Evolutionary conservation across 2,888 invertebrate genomes (phyloP).

Genomic region (Bombyx huttoni): DNA sequence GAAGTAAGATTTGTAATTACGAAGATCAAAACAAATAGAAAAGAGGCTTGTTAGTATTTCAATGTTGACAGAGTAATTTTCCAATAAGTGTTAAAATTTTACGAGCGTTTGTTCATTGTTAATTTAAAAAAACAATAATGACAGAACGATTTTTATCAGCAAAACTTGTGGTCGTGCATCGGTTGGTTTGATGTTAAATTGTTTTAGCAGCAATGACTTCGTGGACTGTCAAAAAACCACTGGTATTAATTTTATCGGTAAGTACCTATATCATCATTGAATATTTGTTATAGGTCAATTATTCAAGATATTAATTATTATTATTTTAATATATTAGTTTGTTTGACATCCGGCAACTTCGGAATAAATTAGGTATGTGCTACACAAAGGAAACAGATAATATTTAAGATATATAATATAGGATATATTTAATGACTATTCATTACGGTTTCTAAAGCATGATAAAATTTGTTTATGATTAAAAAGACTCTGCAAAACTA

Average conservation of each 20-base stretch:
- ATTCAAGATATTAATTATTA: too few species aligned
- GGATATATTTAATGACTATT: too few species aligned
- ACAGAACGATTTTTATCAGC: constrained; percentile 20
- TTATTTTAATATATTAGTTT: too few species aligned
- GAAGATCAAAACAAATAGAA: too few species aligned
- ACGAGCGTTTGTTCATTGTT: constrained; percentile 51
- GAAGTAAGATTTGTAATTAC: too few species aligned
- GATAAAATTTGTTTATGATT: not conserved
- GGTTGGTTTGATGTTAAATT: constrained; percentile 3
- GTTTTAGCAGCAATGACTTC: constrained; percentile 1
- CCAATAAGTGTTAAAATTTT: constrained; percentile 18
- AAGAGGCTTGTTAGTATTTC: not conserved
- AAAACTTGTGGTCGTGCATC: not conserved
- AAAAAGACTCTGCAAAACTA: not conserved
- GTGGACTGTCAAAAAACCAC: not conserved
- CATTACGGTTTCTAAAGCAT: too few species aligned
- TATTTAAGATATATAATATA: too few species aligned
- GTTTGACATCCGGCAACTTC: too few species aligned
- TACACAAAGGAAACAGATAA: too few species aligned
- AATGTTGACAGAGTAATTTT: not conserved
- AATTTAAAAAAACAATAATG: constrained; percentile 29
- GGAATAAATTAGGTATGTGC: too few species aligned
- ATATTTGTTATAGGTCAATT: too few species aligned
- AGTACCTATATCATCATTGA: not conserved
- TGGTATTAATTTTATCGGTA: not conserved